A percentile compares a stretch with the other conserved stretches of the same genome.
phyloP scores from a whole-genome alignment of 37 sponge, comb jelly and placozoan genomes.

The Chondrilla cf. caribensis region DNA sequence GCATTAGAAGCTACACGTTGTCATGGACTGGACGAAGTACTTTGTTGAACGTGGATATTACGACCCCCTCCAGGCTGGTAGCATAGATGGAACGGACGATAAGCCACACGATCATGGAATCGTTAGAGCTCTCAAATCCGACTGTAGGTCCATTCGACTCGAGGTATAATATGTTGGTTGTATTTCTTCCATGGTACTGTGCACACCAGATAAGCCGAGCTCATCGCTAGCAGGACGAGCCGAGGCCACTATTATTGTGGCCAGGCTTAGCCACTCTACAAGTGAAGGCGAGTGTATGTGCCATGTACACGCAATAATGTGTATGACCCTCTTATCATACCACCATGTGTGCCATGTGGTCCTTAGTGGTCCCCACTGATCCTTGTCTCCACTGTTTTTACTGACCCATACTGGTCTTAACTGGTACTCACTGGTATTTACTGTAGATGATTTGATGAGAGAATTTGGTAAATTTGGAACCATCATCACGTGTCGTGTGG shows the following conservation, averaged over 20 bases:
- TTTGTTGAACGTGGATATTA: conserved; percentile 61
- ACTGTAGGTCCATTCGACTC: conserved; percentile 42
- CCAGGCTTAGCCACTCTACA: conserved; percentile 67
- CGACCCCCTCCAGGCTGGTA: conserved; percentile 87
- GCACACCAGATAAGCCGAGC: conserved; percentile 61
- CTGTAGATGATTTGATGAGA: conserved; percentile 51
- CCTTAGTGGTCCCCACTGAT: too few relatives aligned
- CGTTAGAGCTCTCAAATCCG: conserved; percentile 70
- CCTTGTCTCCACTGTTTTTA: too few relatives aligned
- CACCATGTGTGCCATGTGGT: too few relatives aligned
- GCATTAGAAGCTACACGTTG: neutral
- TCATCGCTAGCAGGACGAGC: conserved; percentile 53
- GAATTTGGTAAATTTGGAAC: conserved; percentile 77
- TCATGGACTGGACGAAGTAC: neutral
- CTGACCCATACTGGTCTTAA: too few relatives aligned
- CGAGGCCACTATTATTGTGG: conserved; percentile 76
- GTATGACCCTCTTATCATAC: neutral
- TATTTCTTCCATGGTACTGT: too few relatives aligned
- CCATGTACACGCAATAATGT: neutral
- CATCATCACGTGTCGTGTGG: conserved; percentile 63
- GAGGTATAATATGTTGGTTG: too few relatives aligned
- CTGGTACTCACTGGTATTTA: neutral
- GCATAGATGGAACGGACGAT: conserved; percentile 95
- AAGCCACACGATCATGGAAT: conserved; percentile 90
- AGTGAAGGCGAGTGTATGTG: conserved; percentile 58